Conservation (phyloP, 2,113 vertebrate species). For the Misgurnus anguillicaudatus region DNA sequence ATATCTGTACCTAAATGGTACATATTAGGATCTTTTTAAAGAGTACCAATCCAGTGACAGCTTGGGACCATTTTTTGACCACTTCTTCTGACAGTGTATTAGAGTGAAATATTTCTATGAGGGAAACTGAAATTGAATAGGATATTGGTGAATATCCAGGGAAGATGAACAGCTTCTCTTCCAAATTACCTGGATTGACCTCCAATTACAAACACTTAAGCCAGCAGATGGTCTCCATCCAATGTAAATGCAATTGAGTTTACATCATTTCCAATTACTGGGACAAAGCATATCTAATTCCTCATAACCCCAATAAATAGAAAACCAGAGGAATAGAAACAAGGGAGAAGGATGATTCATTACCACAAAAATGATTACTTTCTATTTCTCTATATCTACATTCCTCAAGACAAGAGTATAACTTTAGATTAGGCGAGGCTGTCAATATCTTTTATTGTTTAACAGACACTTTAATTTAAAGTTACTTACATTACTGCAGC, state of each 20-base stretch:
- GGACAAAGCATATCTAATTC: background rate
- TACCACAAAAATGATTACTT: background rate
- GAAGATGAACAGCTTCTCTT: background rate
- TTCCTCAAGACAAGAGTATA: background rate
- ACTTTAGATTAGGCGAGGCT: background rate
- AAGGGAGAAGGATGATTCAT: background rate
- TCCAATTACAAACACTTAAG: background rate
- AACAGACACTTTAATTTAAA: no score
- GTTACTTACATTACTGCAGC: no score
- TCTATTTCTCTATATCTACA: background rate
- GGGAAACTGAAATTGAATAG: background rate
- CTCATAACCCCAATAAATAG: background rate
- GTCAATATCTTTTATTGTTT: background rate
- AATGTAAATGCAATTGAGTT: background rate
- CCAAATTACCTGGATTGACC: slow-evolving; percentile 1
- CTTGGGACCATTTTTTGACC: no score
- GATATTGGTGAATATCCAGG: background rate
- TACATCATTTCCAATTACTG: background rate
- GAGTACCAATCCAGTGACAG: no score
- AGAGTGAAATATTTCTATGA: background rate
- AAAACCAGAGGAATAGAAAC: background rate
- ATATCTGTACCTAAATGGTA: no score
- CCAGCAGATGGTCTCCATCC: background rate
- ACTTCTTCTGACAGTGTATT: background rate
- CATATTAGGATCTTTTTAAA: no score